Evolutionary conservation across 1,140 invertebrate species (phyloP).

Genomic region (Agrilus planipennis): DNA sequence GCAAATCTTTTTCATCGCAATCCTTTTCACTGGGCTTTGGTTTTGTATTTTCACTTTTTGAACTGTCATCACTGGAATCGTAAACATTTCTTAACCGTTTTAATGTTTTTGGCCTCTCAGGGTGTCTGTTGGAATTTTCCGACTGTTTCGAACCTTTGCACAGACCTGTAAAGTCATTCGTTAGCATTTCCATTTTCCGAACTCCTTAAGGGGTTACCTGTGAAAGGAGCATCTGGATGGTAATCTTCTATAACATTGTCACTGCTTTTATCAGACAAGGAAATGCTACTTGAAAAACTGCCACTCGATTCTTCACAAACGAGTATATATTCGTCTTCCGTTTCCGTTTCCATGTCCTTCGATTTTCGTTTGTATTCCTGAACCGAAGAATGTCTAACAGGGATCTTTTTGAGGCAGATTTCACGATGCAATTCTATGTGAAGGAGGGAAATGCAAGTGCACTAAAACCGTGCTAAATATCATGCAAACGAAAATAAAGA

Average conservation of each 20-base stretch:
- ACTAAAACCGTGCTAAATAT: constrained; percentile 4
- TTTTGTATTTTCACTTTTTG: constrained; percentile 33
- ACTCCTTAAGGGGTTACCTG: constrained; percentile 61
- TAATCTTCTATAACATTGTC: constrained; percentile 77
- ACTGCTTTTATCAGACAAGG: constrained; percentile 62
- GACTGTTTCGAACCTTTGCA: constrained; percentile 60
- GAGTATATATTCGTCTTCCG: constrained; percentile 43
- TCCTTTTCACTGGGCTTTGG: constrained; percentile 28
- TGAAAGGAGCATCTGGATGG: constrained; percentile 73
- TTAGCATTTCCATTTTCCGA: neutral
- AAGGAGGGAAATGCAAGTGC: constrained; percentile 5
- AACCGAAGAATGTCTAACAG: constrained; percentile 8
- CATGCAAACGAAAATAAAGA: no score
- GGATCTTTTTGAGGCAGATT: neutral
- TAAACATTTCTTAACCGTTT: constrained; percentile 54
- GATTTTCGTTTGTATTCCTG: constrained; percentile 69
- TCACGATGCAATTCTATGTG: constrained; percentile 5
- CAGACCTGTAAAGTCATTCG: constrained; percentile 40
- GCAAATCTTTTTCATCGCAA: constrained; percentile 42
- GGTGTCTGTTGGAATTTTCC: constrained; percentile 40
- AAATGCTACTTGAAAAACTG: constrained; percentile 51
- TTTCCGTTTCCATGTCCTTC: constrained; percentile 67
- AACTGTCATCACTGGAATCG: constrained; percentile 34
- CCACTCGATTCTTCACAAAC: constrained; percentile 44
- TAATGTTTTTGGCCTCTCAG: constrained; percentile 61